These are phyloP conservation scores for Latrodectus elegans DNA, from an alignment of 2,888 invertebrate genomes.

Conservation along the genomic window DNA sequence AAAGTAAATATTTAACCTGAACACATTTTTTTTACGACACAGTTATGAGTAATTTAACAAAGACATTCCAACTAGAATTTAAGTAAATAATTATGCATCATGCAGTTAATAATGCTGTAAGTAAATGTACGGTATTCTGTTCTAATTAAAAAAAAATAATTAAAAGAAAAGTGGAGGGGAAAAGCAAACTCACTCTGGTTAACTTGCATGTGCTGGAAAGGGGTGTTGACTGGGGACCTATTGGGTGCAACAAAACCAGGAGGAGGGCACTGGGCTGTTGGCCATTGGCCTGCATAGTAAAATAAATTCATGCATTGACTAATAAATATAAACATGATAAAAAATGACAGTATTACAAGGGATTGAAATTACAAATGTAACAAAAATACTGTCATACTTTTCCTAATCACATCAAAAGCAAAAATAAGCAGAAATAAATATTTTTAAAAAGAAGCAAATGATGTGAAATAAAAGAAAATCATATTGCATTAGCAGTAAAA, in stretches of 20 bases:
- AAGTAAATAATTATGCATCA: no score
- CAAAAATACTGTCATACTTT: not conserved
- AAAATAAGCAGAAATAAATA: conserved; percentile 3
- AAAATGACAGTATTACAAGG: not conserved
- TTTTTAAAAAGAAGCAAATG: not conserved
- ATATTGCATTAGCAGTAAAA: not conserved
- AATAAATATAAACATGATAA: conserved; percentile 11
- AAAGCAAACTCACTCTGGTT: conserved; percentile 67
- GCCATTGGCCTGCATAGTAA: conserved; percentile 67
- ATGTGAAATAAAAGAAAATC: not conserved
- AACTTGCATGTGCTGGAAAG: conserved; percentile 68
- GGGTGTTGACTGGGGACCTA: conserved; percentile 68
- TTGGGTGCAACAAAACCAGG: conserved; percentile 69
- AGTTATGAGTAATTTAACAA: no score
- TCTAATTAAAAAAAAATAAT: no score
- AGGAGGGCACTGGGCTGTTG: conserved; percentile 68
- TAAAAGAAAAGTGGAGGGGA: conserved; percentile 4
- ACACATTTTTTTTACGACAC: no score
- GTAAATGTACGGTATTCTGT: no score
- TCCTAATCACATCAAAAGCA: not conserved
- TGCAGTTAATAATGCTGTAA: no score
- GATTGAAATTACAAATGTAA: not conserved
- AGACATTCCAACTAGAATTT: no score
- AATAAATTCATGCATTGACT: conserved; percentile 61
- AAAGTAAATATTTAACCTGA: no score